Conservation (phyloP, 2,888 invertebrate genomes). For the Nomada hirtipes region DNA sequence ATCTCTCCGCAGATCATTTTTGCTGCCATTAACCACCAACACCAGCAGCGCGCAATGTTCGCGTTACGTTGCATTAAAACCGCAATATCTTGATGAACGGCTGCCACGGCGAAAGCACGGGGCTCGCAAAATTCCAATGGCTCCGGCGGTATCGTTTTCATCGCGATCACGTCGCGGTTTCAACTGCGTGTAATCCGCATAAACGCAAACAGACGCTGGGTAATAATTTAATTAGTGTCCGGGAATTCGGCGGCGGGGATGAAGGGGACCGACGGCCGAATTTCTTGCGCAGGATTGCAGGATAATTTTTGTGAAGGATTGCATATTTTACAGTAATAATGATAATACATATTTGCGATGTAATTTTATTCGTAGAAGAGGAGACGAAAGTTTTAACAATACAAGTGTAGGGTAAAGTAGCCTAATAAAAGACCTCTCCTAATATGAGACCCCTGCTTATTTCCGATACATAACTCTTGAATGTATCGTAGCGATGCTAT, state of each 20-base stretch:
- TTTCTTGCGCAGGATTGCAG: no score
- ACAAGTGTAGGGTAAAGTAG: no score
- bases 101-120: conserved; percentile 9
- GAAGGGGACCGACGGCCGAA: not conserved
- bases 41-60: conserved; percentile 41
- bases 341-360: no score
- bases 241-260: not conserved
- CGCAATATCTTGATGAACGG: conserved; percentile 34
- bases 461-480: no score
- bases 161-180: conserved; percentile 20
- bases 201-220: not conserved
- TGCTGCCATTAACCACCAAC: conserved; percentile 46
- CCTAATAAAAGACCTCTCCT: no score
- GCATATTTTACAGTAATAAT: no score
- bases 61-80: conserved; percentile 44
- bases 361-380: no score
- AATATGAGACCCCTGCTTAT: no score
- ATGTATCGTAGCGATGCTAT: no score
- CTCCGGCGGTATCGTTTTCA: conserved; percentile 21
- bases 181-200: not conserved
- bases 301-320: no score
- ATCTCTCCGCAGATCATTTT: conserved; percentile 51
- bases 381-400: no score
- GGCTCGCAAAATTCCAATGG: conserved; percentile 29
- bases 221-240: conserved; percentile 24